These are phyloP conservation scores for Scaptomyza flava DNA, from an alignment of 2,888 invertebrate species.

Conservation along the genomic window DNA sequence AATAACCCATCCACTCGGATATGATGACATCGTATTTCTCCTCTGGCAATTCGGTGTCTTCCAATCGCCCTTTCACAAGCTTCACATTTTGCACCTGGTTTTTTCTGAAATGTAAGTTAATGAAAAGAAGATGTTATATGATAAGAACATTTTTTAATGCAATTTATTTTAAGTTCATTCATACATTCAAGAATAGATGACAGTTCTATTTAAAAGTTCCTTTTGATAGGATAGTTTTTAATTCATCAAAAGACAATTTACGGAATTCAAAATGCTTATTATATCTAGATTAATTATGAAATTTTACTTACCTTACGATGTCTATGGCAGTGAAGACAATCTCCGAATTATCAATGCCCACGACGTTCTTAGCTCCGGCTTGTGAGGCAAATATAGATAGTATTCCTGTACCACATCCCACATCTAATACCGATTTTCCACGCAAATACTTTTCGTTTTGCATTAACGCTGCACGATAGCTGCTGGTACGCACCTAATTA, in stretches of 20 bases:
- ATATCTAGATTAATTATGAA: too few species aligned
- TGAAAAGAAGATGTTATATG: too few species aligned
- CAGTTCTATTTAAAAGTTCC: too few species aligned
- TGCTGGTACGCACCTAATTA: constrained; percentile 89
- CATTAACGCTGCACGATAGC: constrained; percentile 93
- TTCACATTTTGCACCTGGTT: constrained; percentile 87
- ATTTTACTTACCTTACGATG: constrained; percentile 89
- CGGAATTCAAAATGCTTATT: too few species aligned
- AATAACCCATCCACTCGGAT: constrained; percentile 99
- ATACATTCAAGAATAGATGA: too few species aligned
- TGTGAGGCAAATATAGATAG: constrained; percentile 99
- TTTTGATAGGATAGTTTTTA: too few species aligned
- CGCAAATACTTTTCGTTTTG: constrained; percentile 89
- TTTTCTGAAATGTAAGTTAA: constrained; percentile 63
- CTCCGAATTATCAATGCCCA: constrained; percentile 97
- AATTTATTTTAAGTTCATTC: too few species aligned
- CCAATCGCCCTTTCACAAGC: constrained; percentile 93
- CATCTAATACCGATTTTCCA: constrained; percentile 93
- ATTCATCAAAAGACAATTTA: too few species aligned
- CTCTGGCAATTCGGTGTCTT: constrained; percentile 90
- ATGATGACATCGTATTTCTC: constrained; percentile 95
- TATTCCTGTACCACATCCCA: constrained; percentile 99
- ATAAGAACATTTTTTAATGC: too few species aligned
- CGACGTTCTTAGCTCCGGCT: constrained; percentile 95
- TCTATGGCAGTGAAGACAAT: constrained; percentile 98